Base-by-base conservation (phyloP, 2,888 invertebrate species). In the Gandaritis pyraliata region DNA sequence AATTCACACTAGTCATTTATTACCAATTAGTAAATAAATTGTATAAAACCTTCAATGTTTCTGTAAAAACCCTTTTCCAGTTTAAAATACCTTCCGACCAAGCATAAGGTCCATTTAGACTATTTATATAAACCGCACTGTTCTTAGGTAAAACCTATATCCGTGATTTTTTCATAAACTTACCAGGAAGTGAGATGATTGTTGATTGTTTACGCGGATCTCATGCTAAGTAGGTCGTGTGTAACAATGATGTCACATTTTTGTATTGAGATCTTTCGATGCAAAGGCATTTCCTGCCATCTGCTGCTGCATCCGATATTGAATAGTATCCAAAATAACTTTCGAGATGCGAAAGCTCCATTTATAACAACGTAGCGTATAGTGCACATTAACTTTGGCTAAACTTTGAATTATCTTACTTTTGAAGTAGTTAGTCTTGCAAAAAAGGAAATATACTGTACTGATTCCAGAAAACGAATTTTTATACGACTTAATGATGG, bases 171-270 rank as follows among this genome's bases (percentile, higher is more conserved):
- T 49, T 45, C 45, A 33, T 49, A 23, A 64, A 50, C 45, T 56
- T 61, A 66, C 49, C 57, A 46, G 61, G 66, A 66, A 66, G 36
- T 45, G 51, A 56, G 58, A 50, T 58, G 58, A 47, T 48, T 61
- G 29, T 57, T 11, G 8, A 54, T 52, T 49, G 8, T 54, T 58
- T 46, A 62, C 57, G 53, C 58, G 58, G 62, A 60, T 54, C 48
- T 60, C n/a, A 58, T 54, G 58, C 38, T 58, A 58, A 45, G 48
- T 48, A 45, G 57, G 36, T 29, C 45, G 53, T 57, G 53, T 46
- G 52, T 30, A 39, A 39, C 16, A 4, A 48, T 51, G 52, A 51
- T 23, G 36, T 53, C 47, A 52, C 33, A 12, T n/a, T 36, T 52
- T 36, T 36, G 23, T 15, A 50, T 12, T 50, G 13, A 29, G n/a